Base-by-base conservation (phyloP, 2,888 invertebrate species). In the Troglohyphantes excavatus region DNA sequence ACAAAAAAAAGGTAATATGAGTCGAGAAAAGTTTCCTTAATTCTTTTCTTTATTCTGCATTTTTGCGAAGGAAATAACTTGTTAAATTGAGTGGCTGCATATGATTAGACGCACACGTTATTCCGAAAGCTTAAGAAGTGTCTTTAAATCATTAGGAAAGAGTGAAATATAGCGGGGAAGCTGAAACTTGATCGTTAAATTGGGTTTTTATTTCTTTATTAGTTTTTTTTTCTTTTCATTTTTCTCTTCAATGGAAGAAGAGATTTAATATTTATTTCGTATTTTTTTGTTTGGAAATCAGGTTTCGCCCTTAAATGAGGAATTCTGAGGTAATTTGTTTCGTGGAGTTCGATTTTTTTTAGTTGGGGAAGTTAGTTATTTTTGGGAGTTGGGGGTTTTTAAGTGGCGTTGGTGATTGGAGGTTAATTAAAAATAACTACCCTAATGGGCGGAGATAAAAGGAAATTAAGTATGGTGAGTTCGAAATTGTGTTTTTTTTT, bases 81-180 rank as follows among this genome's bases (percentile, higher is more conserved):
- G 88, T 88, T 88, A 88, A 88, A 88, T 88, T 73, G 81, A 88
- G 88, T 88, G 88, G 73, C 67, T 33, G 88, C 88, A 88, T 88
- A 82, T 88, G 81, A 88, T 88, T 88, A 88, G 72, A 27, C 17
- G 75, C 79, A 88, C 88, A 88, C 88, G 65, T 88, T 43, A 23
- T 26, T 27, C 23, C 9, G 13, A 27, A 76, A 13, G 26, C 46
- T 65, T 23, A 29, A 53, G 73, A 88, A 88, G 88, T 88, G 88
- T 88, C 75, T 88, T 88, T 81, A 88, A 88, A 63, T 88, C 81
- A 88, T 88, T 88, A 88, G 73, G 19, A 23, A 67, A 88, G 87
- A 67, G 88, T 75, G 88, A 88, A 88, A 88, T 75, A 82, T 88
- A 59, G 73, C 88, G 27, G 81, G 46, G 65, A 78, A 88, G 67